Base-by-base conservation (phyloP, 92 coral and sea anemone genomes). In the Paragorgia papillata region DNA sequence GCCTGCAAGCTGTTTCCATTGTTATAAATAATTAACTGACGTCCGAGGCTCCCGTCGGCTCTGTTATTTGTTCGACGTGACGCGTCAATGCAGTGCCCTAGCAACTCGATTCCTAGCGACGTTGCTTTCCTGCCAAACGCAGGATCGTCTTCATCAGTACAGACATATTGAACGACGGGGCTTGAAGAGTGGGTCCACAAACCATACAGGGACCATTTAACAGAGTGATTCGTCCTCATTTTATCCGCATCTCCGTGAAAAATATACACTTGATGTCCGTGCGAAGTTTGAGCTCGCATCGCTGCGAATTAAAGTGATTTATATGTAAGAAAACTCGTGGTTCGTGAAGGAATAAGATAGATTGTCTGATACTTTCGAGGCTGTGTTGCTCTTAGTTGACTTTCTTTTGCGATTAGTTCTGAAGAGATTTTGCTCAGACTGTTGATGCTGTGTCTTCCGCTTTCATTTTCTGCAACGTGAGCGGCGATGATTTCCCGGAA, bases 131-230 rank as follows among this genome's bases (percentile, higher is more conserved):
- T 21, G 6, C 25, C 35, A 32, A 15, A 13, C 27, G 46, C 61
- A 17, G 21, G 6, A 3, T 17, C 30, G 8, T 28, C 2, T 22
- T 3, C 62, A 7, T 9, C 9, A 31, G 53, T 64, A 25, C 78
- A 71, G 35, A 71, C 41, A 34, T 71, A 71, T 31, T 71, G 78
- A 17, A 71, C 64, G 0, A 71, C 78, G 10, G 78, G 78, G 54
- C 49, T 49, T 9, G 78, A 53, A 0, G 78, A 71, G 24, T 71
- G 78, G 1, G 78, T 71, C 64, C 78, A 55, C 32, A 71, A 33
- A 33, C 78, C 78, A 51, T 22, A 71, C 4, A 71, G 22, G 15
- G n/a, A 37, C 78, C 78, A 71, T 15, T 22, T 32, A 12, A 10
- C 30, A 3, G 26, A 35, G 19, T 17, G 49, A 0, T 71, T 18